phyloP scores from a whole-genome alignment of 2,113 vertebrate genomes.

The Bos indicus region DNA sequence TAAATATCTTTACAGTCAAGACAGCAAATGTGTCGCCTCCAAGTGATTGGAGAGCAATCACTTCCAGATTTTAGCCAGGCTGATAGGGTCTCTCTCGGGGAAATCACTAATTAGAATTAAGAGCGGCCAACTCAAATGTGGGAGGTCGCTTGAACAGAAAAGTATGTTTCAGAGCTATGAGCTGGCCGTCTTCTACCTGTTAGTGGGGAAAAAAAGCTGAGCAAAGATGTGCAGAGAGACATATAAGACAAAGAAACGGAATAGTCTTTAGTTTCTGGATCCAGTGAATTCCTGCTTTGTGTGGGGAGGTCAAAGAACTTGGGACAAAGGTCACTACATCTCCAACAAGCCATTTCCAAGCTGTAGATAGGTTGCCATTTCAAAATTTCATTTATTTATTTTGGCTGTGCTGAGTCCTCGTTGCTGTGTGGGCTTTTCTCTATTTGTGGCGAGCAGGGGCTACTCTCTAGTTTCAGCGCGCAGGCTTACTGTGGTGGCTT shows the following conservation, averaged over 20 bases:
- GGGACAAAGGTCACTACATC: neutral
- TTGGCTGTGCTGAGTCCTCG: neutral
- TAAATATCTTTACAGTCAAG: neutral
- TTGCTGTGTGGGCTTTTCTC: neutral
- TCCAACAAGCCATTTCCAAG: neutral
- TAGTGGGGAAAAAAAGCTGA: neutral
- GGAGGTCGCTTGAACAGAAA: neutral
- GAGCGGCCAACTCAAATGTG: neutral
- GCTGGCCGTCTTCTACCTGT: neutral
- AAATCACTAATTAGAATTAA: neutral
- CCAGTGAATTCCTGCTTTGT: neutral
- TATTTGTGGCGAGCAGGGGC: fast-evolving
- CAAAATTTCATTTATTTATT: neutral
- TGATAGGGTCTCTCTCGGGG: neutral
- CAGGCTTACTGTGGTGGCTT: neutral
- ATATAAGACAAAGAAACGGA: neutral
- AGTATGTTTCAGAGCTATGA: neutral
- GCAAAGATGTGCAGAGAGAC: neutral
- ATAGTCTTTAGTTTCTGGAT: neutral
- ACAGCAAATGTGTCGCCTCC: neutral
- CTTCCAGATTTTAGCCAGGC: neutral
- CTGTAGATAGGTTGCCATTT: neutral
- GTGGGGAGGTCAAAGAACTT: neutral
- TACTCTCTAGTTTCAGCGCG: neutral
- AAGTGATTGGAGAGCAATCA: neutral